A percentile compares a stretch with the other conserved stretches of the same genome.
These are phyloP conservation scores for Mus spicilegus DNA, from an alignment of 2,113 vertebrate genomes.

Conservation along the genomic window DNA sequence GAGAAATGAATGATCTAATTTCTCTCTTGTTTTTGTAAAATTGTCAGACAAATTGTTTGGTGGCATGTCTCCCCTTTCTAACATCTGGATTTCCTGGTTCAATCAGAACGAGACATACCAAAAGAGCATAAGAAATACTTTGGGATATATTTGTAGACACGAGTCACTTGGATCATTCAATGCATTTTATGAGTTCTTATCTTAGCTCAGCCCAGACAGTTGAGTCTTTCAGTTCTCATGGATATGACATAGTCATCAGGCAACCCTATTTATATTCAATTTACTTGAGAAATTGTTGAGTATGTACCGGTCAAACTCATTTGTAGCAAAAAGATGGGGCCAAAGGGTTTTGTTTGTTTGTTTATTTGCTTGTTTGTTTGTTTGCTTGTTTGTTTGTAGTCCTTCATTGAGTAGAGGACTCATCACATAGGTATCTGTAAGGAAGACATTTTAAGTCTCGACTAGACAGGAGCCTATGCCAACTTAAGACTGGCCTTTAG, in stretches of 20 bases:
- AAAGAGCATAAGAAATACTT: slow-evolving; percentile 74
- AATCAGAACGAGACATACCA: slow-evolving; percentile 79
- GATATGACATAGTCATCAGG: slow-evolving; percentile 48
- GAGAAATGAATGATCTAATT: slow-evolving; percentile 81
- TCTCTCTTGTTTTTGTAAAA: slow-evolving; percentile 80
- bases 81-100: slow-evolving; percentile 78
- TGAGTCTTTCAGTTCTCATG: slow-evolving; percentile 59
- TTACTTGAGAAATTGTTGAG: slow-evolving; percentile 41
- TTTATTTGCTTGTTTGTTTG: neutral
- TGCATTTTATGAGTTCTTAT: slow-evolving; percentile 75
- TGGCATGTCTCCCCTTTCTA: slow-evolving; percentile 51
- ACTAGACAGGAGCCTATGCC: neutral
- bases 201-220: slow-evolving; percentile 58
- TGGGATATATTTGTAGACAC: slow-evolving; percentile 79
- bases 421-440: neutral
- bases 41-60: slow-evolving; percentile 74
- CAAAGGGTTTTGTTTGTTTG: neutral
- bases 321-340: neutral
- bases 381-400: neutral
- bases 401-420: neutral
- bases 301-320: neutral
- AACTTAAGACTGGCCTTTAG: neutral
- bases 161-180: slow-evolving; percentile 75
- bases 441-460: neutral
- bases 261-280: slow-evolving; percentile 14